Percentiles rank a stretch among this genome's conserved stretches.
Conservation (phyloP, 1,140 invertebrate species). For the Episyrphus balteatus region DNA sequence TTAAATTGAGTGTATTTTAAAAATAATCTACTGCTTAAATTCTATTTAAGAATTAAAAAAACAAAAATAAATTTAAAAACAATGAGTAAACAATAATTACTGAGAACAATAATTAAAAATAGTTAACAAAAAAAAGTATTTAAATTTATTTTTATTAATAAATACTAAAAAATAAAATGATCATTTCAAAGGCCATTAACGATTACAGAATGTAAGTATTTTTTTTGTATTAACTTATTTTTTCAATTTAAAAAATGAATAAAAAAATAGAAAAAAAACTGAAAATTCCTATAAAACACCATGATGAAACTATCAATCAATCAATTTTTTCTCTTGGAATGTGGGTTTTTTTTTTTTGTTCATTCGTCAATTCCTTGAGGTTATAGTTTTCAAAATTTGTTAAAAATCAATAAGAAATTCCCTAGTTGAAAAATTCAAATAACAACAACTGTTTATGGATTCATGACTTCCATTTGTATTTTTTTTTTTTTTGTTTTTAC, state of each 20-base stretch:
- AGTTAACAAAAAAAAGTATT: not conserved
- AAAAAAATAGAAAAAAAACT: not conserved
- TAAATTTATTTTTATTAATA: not conserved
- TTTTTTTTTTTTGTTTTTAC: no score
- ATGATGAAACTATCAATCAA: no score
- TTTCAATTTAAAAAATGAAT: not conserved
- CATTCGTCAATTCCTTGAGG: no score
- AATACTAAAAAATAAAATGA: not conserved
- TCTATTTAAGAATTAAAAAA: not conserved
- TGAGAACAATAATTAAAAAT: not conserved
- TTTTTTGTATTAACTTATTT: not conserved
- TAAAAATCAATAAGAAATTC: no score
- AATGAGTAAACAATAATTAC: not conserved
- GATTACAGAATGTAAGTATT: constrained; percentile 33
- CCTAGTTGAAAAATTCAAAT: no score
- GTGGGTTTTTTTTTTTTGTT: no score
- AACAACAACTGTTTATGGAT: no score
- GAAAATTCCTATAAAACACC: no score
- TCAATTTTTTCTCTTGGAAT: no score
- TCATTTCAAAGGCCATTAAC: constrained; percentile 18
- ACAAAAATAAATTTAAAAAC: not conserved
- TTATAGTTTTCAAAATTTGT: no score
- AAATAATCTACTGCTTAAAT: not conserved
- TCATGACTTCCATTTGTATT: no score
- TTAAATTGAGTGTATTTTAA: not conserved